Percentiles rank a stretch among this genome's conserved stretches.
phyloP scores from a whole-genome alignment of 2,888 invertebrate species.

The Gnatocerus cornutus region DNA sequence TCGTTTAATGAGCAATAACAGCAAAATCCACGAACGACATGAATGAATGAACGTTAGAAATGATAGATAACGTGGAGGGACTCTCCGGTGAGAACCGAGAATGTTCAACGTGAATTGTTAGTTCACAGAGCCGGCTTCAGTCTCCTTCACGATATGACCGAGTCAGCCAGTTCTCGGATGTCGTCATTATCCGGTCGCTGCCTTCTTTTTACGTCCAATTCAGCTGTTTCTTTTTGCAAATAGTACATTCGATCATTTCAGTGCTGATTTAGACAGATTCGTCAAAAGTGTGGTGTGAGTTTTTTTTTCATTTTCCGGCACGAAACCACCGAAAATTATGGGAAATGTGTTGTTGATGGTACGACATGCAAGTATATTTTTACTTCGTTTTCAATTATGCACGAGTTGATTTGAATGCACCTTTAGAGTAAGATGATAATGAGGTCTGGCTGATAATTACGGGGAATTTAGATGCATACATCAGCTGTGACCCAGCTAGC shows the following conservation, averaged over 20 bases:
- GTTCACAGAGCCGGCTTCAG: slow-evolving; percentile 52
- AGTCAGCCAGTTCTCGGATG: slow-evolving; percentile 51
- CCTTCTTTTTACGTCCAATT: slow-evolving; percentile 40
- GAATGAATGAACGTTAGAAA: slow-evolving; percentile 35
- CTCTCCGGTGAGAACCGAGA: slow-evolving; percentile 38
- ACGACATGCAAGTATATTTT: slow-evolving; percentile 4
- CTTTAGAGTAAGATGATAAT: not conserved
- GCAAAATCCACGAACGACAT: slow-evolving; percentile 14
- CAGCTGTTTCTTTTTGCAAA: slow-evolving; percentile 36
- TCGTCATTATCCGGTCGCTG: slow-evolving; percentile 45
- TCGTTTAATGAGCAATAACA: slow-evolving; percentile 2
- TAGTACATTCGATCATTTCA: slow-evolving; percentile 7
- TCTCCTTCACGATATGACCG: slow-evolving; percentile 58
- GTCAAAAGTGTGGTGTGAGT: not conserved
- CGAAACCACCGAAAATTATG: not conserved
- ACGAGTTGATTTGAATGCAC: not conserved
- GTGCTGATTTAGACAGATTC: slow-evolving; percentile 14
- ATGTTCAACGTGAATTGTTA: slow-evolving; percentile 33
- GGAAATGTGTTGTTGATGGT: not conserved
- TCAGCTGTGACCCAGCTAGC: slow-evolving; percentile 38
- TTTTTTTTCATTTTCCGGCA: slow-evolving; percentile 15
- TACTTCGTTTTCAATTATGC: not conserved
- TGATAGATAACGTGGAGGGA: slow-evolving; percentile 41
- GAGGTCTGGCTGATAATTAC: slow-evolving; percentile 2
- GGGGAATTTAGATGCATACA: slow-evolving; percentile 16